Percentiles rank a stretch among this genome's conserved stretches.
Conservation (phyloP, 1,140 invertebrate genomes). For the Drosophila miranda region DNA sequence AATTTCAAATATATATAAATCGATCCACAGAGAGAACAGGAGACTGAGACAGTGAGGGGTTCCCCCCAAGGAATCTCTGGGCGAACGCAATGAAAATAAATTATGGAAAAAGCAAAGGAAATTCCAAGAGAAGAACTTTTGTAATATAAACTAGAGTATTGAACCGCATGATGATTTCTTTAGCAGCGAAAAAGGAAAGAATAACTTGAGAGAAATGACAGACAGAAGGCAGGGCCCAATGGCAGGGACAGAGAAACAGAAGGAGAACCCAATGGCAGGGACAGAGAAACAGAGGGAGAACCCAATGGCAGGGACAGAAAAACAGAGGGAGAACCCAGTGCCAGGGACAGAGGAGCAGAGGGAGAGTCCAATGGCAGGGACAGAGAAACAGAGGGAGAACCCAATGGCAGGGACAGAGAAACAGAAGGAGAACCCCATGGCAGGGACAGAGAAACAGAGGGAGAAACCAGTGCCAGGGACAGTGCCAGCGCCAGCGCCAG, state of each 20-base stretch:
- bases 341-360: too few species aligned
- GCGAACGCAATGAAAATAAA: constrained; percentile 78
- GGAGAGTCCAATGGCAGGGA: not conserved
- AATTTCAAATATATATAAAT: constrained; percentile 76
- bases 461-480: too few species aligned
- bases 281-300: not conserved
- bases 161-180: constrained; percentile 59
- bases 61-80: constrained; percentile 53
- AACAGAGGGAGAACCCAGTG: too few species aligned
- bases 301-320: too few species aligned
- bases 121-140: constrained; percentile 52
- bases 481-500: not conserved
- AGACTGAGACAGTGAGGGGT: not conserved
- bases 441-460: not conserved
- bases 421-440: constrained; percentile 28
- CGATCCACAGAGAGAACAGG: constrained; percentile 2
- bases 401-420: constrained; percentile 32
- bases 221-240: constrained; percentile 21
- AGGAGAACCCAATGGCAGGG: constrained; percentile 7
- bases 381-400: constrained; percentile 27
- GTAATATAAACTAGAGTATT: constrained; percentile 74
- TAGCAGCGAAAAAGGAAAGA: constrained; percentile 49
- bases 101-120: constrained; percentile 56
- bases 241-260: constrained; percentile 46
- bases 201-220: constrained; percentile 58